These are phyloP conservation scores for Phaedon cochleariae DNA, from an alignment of 2,888 invertebrate genomes.

Conservation along the genomic window DNA sequence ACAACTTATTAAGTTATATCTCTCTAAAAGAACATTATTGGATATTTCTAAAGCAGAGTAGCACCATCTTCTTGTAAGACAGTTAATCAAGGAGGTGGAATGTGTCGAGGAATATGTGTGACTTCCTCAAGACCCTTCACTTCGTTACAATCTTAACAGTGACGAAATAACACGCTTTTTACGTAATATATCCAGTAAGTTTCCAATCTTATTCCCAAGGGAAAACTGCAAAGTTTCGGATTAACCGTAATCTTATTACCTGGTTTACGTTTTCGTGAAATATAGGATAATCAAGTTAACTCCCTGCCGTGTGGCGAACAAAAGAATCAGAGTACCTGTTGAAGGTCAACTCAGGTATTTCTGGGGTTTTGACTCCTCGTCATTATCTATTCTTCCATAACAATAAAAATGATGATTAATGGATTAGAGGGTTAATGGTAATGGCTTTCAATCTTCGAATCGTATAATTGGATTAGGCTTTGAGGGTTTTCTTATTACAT, in stretches of 20 bases:
- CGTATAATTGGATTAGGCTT: constrained; percentile 15
- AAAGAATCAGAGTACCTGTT: constrained; percentile 42
- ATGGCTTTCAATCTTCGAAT: constrained; percentile 8
- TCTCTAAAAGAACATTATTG: too few relatives aligned
- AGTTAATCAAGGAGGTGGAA: too few relatives aligned
- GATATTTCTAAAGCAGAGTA: too few relatives aligned
- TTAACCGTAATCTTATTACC: constrained; percentile 41
- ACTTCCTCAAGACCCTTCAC: too few relatives aligned
- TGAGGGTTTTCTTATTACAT: constrained; percentile 1
- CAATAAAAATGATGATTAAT: constrained; percentile 23
- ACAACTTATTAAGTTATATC: too few relatives aligned
- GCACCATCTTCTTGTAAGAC: too few relatives aligned
- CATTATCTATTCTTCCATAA: constrained; percentile 12
- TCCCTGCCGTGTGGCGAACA: constrained; percentile 36
- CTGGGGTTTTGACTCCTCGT: constrained; percentile 18
- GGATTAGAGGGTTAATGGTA: constrained; percentile 14
- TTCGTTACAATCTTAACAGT: constrained; percentile 8
- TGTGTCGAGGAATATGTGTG: too few relatives aligned
- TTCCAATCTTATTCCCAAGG: constrained; percentile 27
- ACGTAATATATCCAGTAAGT: constrained; percentile 23
- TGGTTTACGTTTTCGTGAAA: constrained; percentile 31
- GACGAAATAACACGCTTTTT: constrained; percentile 18
- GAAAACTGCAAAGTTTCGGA: constrained; percentile 37
- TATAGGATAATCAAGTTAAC: constrained; percentile 29
- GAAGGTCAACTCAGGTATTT: constrained; percentile 30